Percentiles rank a stretch among this genome's conserved stretches.
Evolutionary conservation across 2,113 vertebrate genomes (phyloP).

Genomic region (Lathamus discolor): DNA sequence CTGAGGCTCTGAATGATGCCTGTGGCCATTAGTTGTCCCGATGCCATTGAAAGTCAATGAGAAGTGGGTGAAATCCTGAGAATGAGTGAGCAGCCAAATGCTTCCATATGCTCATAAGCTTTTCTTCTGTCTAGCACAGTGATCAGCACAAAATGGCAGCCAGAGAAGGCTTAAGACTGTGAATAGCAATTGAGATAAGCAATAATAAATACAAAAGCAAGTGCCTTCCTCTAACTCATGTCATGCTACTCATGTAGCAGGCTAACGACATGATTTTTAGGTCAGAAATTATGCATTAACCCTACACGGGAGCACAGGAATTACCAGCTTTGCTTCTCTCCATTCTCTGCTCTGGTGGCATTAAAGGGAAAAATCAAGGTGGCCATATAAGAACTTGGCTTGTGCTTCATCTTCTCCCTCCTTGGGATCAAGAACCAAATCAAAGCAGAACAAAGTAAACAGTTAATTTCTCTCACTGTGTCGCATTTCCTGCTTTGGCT

Average conservation of each 20-base stretch:
- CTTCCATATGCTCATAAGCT: slow-evolving; percentile 28
- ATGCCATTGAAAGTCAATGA: slow-evolving; percentile 36
- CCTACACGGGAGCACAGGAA: background rate
- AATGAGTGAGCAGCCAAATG: slow-evolving; percentile 36
- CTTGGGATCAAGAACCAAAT: background rate
- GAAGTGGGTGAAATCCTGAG: slow-evolving; percentile 26
- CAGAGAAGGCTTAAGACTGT: background rate
- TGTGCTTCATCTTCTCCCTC: background rate
- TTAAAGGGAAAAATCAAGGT: background rate
- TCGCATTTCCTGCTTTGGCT: background rate
- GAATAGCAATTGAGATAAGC: background rate
- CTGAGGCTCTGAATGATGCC: background rate
- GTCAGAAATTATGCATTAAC: background rate
- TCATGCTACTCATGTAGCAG: background rate
- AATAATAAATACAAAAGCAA: background rate
- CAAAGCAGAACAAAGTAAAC: background rate
- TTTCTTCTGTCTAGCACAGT: background rate
- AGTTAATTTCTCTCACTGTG: background rate
- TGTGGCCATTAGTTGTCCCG: slow-evolving; percentile 22
- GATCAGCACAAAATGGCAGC: slow-evolving; percentile 22
- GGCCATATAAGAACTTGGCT: background rate
- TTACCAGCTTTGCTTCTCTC: background rate
- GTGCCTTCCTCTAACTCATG: background rate
- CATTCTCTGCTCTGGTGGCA: background rate
- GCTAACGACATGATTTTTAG: background rate